Percentiles rank a stretch among this genome's conserved stretches.
Conservation (phyloP, 1,140 invertebrate genomes). For the Drosophila sp. region DNA sequence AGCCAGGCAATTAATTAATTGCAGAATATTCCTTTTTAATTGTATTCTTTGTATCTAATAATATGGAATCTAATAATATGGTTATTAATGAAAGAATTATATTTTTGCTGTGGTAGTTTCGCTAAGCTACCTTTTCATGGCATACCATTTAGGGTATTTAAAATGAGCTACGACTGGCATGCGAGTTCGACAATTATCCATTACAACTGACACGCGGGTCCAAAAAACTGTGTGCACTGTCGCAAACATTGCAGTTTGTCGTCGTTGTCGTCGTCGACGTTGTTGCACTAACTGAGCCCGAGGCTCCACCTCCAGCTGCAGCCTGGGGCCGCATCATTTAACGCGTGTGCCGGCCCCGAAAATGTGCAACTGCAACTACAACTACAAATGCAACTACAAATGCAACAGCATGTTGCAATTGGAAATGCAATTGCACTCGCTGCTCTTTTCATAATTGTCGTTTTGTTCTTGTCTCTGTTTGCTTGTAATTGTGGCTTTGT, state of each 20-base stretch:
- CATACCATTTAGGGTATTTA: conserved; percentile 22
- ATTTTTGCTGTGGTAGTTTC: no score
- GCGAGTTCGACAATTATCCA: conserved; percentile 77
- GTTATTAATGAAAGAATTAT: no score
- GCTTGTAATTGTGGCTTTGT: conserved; percentile 80
- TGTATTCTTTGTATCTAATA: no score
- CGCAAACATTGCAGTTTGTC: conserved; percentile 44
- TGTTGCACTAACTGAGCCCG: conserved; percentile 1
- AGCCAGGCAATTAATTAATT: no score
- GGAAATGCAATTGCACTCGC: conserved; percentile 78
- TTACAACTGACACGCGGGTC: conserved; percentile 76
- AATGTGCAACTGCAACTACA: conserved; percentile 54
- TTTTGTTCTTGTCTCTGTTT: conserved; percentile 45
- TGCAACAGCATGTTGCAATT: conserved; percentile 57
- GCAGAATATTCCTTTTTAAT: no score
- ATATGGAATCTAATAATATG: no score
- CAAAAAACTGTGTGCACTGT: conserved; percentile 31
- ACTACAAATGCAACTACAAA: conserved; percentile 60
- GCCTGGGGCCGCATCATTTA: conserved; percentile 57
- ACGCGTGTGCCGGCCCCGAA: conserved; percentile 51
- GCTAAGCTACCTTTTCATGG: background rate
- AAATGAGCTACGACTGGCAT: conserved; percentile 62
- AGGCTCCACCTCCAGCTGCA: conserved; percentile 21
- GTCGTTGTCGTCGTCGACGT: conserved; percentile 16
- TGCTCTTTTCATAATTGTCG: conserved; percentile 62